These are phyloP conservation scores for Diachasma alloeum DNA, from an alignment of 1,140 invertebrate species.

Conservation along the genomic window DNA sequence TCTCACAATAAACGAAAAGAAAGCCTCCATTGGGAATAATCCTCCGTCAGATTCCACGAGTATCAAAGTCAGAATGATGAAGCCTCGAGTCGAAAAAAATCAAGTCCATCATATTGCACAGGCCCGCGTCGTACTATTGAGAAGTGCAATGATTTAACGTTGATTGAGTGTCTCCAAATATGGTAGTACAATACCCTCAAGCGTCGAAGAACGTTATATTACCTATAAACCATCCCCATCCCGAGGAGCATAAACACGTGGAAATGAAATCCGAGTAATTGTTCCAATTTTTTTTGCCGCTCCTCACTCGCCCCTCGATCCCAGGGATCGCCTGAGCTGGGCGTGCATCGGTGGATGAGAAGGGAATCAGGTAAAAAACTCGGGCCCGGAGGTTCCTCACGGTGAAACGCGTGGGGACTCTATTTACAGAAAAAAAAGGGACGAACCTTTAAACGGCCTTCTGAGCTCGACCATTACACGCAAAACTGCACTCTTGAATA, in stretches of 20 bases:
- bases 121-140: conserved; percentile 24
- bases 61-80: neutral
- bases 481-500: conserved; percentile 34
- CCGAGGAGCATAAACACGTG: neutral
- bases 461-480: conserved; percentile 32
- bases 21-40: neutral
- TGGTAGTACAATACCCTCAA: conserved; percentile 28
- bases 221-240: conserved; percentile 20
- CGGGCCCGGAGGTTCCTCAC: neutral
- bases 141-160: conserved; percentile 41
- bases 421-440: neutral
- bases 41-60: neutral
- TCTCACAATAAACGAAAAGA: too few relatives aligned
- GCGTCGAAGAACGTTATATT: conserved; percentile 32
- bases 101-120: neutral
- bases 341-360: neutral
- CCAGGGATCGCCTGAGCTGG: neutral
- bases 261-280: conserved; percentile 1
- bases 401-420: neutral
- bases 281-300: neutral
- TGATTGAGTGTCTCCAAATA: conserved; percentile 46
- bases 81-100: neutral
- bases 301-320: neutral
- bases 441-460: neutral
- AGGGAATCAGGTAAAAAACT: neutral